Base-by-base conservation (phyloP, 1,140 invertebrate species). In the Nixonia krombeini region DNA sequence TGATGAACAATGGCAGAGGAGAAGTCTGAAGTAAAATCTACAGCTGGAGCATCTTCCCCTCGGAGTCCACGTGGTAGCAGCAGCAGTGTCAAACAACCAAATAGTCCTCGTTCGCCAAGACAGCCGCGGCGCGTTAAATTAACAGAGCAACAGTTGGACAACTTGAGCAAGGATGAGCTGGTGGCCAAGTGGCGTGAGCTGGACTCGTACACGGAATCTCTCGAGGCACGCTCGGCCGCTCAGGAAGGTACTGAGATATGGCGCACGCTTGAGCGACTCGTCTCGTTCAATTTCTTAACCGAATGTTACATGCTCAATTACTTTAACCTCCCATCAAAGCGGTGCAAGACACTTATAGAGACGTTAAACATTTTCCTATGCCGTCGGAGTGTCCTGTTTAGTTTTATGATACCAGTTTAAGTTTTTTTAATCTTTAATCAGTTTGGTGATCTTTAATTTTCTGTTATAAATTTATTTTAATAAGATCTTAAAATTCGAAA, bases 241-340 rank as follows among this genome's bases (percentile, higher is more conserved):
- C 81, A 86, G 76, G 85, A 86, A 85, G 85, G 85, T 86, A 86
- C 77, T 81, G 76, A 84, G 78, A 81, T 81, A 75, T 79, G 73
- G 76, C 70, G 79, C 72, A 52, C 78, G 73, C n/a, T n/a, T 73
- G 75, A 68, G 52, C 72, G 70, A 63, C 73, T 82, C 72, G 72
- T 74, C 73, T 73, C 55, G 73, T 75, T 80, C 74, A 78, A 80
- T 78, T 77, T 82, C 78, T 76, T 78, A 78, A 73, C 70, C 50
- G 38, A 72, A 74, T 74, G 67, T 68, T 26, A 45, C 28, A 64
- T 37, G 23, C 8, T 62, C 50, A 69, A 72, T 62, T 59, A 42
- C 41, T 67, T 38, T 52, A 44, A 50, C 75, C 45, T 71, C 67
- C 75, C 65, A 15, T 62, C 47, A 25, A 50, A 62, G 53, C 47